Evolutionary conservation across 2,888 invertebrate genomes (phyloP).

Genomic region (Nephrotoma flavescens): DNA sequence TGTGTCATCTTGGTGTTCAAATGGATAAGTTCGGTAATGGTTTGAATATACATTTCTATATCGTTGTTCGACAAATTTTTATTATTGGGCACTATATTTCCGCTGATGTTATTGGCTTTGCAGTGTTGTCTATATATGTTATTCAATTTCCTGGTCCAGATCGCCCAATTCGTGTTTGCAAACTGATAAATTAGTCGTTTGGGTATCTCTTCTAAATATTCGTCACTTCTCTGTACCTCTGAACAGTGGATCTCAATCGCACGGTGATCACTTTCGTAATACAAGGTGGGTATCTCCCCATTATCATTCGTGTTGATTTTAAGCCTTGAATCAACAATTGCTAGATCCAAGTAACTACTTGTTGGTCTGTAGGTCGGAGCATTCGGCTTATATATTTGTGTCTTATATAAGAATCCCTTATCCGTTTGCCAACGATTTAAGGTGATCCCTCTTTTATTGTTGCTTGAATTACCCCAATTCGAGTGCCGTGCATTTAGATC

Average conservation of each 20-base stretch:
- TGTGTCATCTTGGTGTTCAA: neutral
- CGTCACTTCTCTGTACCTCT: neutral
- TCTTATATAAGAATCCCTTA: neutral
- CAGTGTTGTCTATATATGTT: neutral
- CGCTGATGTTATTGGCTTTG: neutral
- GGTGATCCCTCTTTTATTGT: neutral
- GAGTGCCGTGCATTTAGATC: neutral
- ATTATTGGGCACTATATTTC: neutral
- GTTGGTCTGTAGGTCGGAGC: neutral
- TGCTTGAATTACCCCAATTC: neutral
- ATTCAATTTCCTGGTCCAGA: neutral
- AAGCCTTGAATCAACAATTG: neutral
- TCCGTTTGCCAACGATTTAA: neutral
- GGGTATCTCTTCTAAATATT: neutral
- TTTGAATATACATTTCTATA: neutral
- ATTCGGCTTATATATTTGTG: neutral
- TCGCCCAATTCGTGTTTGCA: neutral
- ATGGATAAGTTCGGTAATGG: neutral
- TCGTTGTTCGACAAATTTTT: neutral
- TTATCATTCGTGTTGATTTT: neutral
- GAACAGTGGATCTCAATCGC: neutral
- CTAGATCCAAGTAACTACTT: neutral
- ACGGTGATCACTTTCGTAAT: neutral
- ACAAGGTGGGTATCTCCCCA: neutral
- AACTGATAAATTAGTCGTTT: neutral